These are phyloP conservation scores for Bombus affinis DNA, from an alignment of 1,140 invertebrate genomes.

Conservation along the genomic window DNA sequence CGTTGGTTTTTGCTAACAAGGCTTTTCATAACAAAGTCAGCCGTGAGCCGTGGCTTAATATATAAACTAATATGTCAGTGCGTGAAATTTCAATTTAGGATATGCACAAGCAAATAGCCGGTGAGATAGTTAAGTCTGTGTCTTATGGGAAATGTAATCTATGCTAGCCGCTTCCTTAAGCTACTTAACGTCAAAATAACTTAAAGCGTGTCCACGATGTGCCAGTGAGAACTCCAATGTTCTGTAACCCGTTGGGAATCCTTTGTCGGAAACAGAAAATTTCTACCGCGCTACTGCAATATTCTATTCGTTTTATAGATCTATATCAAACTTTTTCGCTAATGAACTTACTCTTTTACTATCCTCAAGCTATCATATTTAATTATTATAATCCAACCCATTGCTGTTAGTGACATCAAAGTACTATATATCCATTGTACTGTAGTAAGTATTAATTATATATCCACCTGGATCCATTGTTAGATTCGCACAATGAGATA, in stretches of 20 bases:
- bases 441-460: no score
- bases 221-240: not conserved
- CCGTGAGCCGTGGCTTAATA: not conserved
- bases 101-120: not conserved
- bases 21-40: not conserved
- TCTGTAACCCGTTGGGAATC: not conserved
- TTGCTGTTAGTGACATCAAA: not conserved
- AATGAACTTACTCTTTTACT: not conserved
- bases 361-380: no score
- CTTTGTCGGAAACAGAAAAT: not conserved
- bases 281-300: no score
- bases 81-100: constrained; percentile 7
- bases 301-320: not conserved
- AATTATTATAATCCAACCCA: no score
- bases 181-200: constrained; percentile 25
- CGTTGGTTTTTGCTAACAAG: not conserved
- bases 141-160: constrained; percentile 19
- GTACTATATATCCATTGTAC: not conserved
- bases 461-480: not conserved
- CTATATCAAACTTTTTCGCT: not conserved
- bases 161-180: constrained; percentile 12
- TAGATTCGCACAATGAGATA: not conserved
- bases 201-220: not conserved
- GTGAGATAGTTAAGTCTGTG: not conserved
- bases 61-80: not conserved